Evolutionary conservation across 2,113 vertebrate genomes (phyloP), one percentile per base, ranked within the genome.

Genomic region (Phrynocephalus versicolor): DNA sequence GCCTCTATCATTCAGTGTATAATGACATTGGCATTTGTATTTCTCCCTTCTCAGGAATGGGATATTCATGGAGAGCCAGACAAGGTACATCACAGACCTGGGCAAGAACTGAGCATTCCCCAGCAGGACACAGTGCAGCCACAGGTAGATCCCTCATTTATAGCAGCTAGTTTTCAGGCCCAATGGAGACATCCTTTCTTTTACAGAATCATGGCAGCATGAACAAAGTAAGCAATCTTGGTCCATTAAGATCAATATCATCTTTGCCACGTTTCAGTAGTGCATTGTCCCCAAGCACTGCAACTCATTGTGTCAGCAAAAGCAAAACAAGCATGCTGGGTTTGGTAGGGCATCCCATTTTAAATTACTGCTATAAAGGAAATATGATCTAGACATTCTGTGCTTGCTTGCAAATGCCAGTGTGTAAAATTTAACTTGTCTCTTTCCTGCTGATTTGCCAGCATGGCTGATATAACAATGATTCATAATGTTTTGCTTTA

Each of bases 131-230:
- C 45, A 51, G 45, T 51, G 4, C 84, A 82, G 90, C 84, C 75
- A 83, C 45, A 71, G 89, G 82, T 85, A 85, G 88, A 64, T 70
- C 45, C 45, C 45, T n/a, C 16, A 92, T 92, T 75, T 76, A 82
- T 93, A 86, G 84, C 89, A 91, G 83, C 39, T 90, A 86, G 73
- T 85, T 89, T 35, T 92, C 79, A 81, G 3, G 55, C 55, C 88
- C 83, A 74, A 72, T 77, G 88, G 88, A 92, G 35, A 1, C 0
- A 45, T 87, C 85, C 71, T 86, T 88, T 35, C 51, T 1, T 87
- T 91, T 89, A 37, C 74, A 55, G 81, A 58, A 27, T 79, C 83
- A 85, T 91, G 87, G 83, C 77, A 83, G 70, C 2, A 0, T 21
- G 45, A 71, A 81, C 57, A 2, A 90, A 81, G 16, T 57, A 13